Base-by-base conservation (phyloP, 1,140 invertebrate species). In the Pseudomyrmex sp. region DNA sequence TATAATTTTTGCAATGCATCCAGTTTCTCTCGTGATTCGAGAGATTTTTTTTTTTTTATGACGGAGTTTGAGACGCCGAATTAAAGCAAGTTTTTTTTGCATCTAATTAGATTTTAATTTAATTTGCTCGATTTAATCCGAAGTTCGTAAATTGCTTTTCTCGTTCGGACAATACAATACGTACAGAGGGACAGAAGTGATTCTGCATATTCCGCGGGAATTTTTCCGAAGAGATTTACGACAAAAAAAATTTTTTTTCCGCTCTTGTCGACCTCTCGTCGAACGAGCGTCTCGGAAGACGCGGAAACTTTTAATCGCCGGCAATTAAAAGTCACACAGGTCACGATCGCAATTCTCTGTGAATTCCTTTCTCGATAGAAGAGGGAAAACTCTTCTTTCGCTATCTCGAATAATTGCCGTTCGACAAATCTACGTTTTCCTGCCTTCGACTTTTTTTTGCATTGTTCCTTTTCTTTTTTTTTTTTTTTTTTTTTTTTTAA, bases 291-390 rank as follows among this genome's bases (percentile, higher is more conserved):
- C 61, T 68, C 50, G 70, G 86, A 68, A 79, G 85, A 87, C 61
- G 85, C 73, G 84, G 79, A 86, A 87, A 87, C 85, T 87, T 87
- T 87, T 87, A 87, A 87, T 87, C 84, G 86, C 44, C 61, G 15
- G 44, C 80, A 87, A 87, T 87, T 86, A 87, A 87, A 83, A 50
- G 70, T 73, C 48, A 52, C 26, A 73, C 59, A 20, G 79, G 23
- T 69, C 62, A n/a, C 23, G 85, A 86, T 82, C 65, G 65, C 44
- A 70, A 56, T 72, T 52, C 84, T 46, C 54, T 58, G 15, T 59
- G 10, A 18, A 35, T 46, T 18, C 44, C 48, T 26, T 18, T 65
- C 46, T n/a, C 48, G n/a, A 18, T 20, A 18, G 48, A 20, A 35
- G n/a, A 54, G 48, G 26, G 7, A 20, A n/a, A 75, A 66, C 46